phyloP scores from a whole-genome alignment of 2,113 vertebrate species.

The Poecile atricapillus region DNA sequence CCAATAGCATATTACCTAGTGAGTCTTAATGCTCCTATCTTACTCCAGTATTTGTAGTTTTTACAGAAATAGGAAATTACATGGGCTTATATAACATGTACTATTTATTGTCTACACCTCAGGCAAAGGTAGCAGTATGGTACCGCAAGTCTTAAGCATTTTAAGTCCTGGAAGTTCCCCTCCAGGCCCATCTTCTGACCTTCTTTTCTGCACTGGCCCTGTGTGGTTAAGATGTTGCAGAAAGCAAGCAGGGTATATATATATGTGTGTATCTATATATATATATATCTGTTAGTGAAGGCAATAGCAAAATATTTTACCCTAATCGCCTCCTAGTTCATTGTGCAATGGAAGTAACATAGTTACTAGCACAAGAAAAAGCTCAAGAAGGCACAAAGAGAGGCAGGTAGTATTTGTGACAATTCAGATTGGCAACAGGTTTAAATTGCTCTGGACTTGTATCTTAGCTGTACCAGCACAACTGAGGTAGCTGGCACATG shows the following conservation, averaged over 20 bases:
- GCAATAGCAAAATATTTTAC: not conserved
- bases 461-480: not conserved
- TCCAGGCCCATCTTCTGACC: not conserved
- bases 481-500: not conserved
- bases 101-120: not conserved
- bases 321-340: not conserved
- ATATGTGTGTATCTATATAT: too few species aligned
- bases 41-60: not conserved
- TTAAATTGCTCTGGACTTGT: not conserved
- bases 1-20: fast-evolving
- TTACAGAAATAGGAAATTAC: not conserved
- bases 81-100: not conserved
- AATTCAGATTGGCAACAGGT: not conserved
- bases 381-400: not conserved
- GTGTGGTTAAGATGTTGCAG: not conserved
- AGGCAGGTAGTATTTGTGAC: not conserved
- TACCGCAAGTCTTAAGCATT: not conserved
- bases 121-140: not conserved
- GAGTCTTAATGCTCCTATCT: not conserved
- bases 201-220: not conserved
- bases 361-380: not conserved
- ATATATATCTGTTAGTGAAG: too few species aligned
- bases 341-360: not conserved
- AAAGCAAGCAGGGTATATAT: not conserved
- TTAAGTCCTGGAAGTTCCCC: not conserved